A percentile compares a stretch with the other conserved stretches of the same genome.
Conservation (phyloP, 1,140 invertebrate species). For the Neodiprion fabricii region DNA sequence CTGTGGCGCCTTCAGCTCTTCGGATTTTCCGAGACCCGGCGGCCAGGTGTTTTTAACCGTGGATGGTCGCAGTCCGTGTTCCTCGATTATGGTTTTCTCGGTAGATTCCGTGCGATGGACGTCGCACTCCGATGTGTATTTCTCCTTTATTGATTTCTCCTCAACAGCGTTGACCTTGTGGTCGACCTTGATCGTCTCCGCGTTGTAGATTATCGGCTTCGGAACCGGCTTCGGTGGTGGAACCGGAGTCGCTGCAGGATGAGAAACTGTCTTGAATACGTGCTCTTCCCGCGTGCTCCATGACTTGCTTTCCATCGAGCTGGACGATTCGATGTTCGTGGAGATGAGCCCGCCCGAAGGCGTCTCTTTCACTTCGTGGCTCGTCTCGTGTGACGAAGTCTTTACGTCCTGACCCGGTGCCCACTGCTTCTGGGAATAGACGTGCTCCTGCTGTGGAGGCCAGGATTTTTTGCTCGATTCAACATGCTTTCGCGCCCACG, state of each 20-base stretch:
- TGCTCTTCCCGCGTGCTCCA: slow-evolving; percentile 50
- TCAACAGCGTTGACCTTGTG: slow-evolving; percentile 55
- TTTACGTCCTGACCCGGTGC: slow-evolving; percentile 45
- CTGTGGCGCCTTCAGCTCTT: slow-evolving; percentile 62
- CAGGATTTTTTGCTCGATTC: slow-evolving; percentile 61
- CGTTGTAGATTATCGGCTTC: slow-evolving; percentile 56
- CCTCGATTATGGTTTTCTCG: slow-evolving; percentile 56
- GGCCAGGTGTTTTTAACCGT: slow-evolving; percentile 56
- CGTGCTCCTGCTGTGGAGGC: slow-evolving; percentile 49
- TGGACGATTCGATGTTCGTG: slow-evolving; percentile 51
- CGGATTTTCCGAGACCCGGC: slow-evolving; percentile 37
- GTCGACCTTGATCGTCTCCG: slow-evolving; percentile 59
- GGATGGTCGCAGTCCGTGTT: slow-evolving; percentile 48
- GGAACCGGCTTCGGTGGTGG: slow-evolving; percentile 31
- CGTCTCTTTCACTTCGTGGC: slow-evolving; percentile 45
- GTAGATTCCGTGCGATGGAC: slow-evolving; percentile 46
- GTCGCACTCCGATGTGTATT: slow-evolving; percentile 50
- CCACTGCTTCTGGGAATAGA: slow-evolving; percentile 3
- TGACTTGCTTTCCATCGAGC: slow-evolving; percentile 47
- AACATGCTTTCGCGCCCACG: slow-evolving; percentile 66
- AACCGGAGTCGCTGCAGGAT: slow-evolving; percentile 21
- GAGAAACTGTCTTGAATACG: slow-evolving; percentile 39
- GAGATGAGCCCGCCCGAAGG: slow-evolving; percentile 47
- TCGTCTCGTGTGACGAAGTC: slow-evolving; percentile 45
- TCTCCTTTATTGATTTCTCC: slow-evolving; percentile 49